Conservation (phyloP, 2,797 vertebrate genomes). For the Gobio occitaniae region DNA sequence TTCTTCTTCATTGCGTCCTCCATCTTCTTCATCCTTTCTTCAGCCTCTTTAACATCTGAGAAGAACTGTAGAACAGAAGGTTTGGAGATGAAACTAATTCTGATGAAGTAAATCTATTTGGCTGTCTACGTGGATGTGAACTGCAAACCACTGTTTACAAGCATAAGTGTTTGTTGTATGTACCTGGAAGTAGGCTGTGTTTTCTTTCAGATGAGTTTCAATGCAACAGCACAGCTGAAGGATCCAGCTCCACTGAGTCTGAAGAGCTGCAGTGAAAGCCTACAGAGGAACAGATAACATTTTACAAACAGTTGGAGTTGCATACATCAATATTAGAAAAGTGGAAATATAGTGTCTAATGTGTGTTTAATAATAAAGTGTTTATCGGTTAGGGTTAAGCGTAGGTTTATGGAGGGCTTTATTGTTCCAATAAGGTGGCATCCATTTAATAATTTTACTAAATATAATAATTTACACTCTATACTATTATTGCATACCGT, state of each 20-base stretch:
- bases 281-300: slow-evolving; percentile 47
- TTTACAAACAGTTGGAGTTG: background rate
- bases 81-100: background rate
- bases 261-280: slow-evolving; percentile 91
- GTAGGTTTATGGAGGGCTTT: too few species aligned
- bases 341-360: too few species aligned
- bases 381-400: too few species aligned
- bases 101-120: background rate
- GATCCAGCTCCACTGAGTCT: slow-evolving; percentile 98
- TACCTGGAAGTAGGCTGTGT: slow-evolving; percentile 92
- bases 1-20: slow-evolving; percentile 89
- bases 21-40: slow-evolving; percentile 85
- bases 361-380: too few species aligned
- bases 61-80: slow-evolving; percentile 80
- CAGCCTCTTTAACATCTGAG: slow-evolving; percentile 85
- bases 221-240: slow-evolving; percentile 94
- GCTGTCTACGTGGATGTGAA: background rate
- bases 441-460: too few species aligned
- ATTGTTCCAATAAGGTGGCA: too few species aligned
- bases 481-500: too few species aligned
- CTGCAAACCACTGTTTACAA: background rate
- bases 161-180: background rate
- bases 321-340: background rate
- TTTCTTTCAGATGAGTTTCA: slow-evolving; percentile 92
- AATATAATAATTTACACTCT: too few species aligned